Base-by-base conservation (phyloP, 2,113 vertebrate species). In the Leiothrix lutea region DNA sequence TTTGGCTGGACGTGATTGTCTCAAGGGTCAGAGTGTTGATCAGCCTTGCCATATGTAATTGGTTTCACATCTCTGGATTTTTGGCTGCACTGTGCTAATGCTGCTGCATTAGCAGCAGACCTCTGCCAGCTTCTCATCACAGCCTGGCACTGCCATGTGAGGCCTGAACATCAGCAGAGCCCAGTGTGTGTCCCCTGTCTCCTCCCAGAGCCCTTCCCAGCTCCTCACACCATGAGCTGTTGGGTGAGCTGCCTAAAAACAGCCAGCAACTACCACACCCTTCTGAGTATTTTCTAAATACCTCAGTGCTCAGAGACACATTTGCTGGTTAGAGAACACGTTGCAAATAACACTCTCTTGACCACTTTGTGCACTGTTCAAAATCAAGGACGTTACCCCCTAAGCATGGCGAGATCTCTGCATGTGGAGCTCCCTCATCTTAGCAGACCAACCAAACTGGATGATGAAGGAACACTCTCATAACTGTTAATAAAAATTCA, bases 151-250 rank as follows among this genome's bases (percentile, higher is more conserved):
- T 58, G 26, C 65, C 47, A 26, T 12, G 33, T 8, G 56, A 84
- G 54, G 69, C 22, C 64, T 57, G 45, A 26, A 80, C 42, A 40
- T 11, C 70, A 71, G 47, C 70, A 26, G 31, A 88, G 57, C 29
- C 35, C 70, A 56, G 13, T 5, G 1, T 2, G 4, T 7, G 22
- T 15, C 36, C 48, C 40, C 33, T 12, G 6, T 8, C 16, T 33
- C 45, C 66, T 53, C 36, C 61, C 51, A 24, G 47, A 67, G 50
- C 61, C 23, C 23, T 29, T 54, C 35, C 22, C 50, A 29, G 58
- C 45, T 66, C 47, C 65, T 80, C 50, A 21, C 26, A 64, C 36
- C 21, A 4, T 0, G 9, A 50, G 42, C 11, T 1, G 0, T 2
- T 61, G 17, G 62, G 53, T 24, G 71, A 87, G 35, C 42, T 6